phyloP scores from a whole-genome alignment of 2,888 invertebrate genomes.

The Lamellibrachia columna region DNA sequence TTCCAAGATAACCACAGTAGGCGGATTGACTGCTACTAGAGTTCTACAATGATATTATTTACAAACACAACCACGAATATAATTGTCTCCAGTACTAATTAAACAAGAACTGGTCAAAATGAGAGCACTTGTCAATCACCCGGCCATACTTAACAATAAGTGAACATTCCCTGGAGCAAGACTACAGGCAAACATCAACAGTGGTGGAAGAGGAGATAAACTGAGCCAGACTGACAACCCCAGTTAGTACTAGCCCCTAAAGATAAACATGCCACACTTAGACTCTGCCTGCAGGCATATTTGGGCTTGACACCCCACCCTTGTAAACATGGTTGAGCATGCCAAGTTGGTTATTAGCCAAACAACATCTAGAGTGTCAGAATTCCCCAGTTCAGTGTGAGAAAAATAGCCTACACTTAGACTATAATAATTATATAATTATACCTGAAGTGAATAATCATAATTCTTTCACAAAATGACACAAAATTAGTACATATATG shows the following conservation, averaged over 20 bases:
- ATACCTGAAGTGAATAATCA: background rate
- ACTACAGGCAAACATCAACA: background rate
- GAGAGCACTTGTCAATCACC: background rate
- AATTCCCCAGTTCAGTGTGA: background rate
- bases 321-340: background rate
- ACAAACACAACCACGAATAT: background rate
- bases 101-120: background rate
- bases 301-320: background rate
- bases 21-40: background rate
- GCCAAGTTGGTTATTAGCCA: background rate
- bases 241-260: background rate
- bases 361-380: background rate
- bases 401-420: background rate
- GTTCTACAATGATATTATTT: background rate
- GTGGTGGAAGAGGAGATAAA: background rate
- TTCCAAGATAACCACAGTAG: no score
- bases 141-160: background rate
- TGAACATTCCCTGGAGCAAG: background rate
- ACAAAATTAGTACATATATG: background rate
- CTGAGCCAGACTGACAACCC: background rate
- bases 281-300: background rate
- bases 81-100: background rate
- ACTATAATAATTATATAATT: background rate
- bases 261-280: background rate
- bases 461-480: background rate